Evolutionary conservation across 1,140 invertebrate species (phyloP), one percentile per base, ranked within the genome.

Genomic region (Papilio helenus): DNA sequence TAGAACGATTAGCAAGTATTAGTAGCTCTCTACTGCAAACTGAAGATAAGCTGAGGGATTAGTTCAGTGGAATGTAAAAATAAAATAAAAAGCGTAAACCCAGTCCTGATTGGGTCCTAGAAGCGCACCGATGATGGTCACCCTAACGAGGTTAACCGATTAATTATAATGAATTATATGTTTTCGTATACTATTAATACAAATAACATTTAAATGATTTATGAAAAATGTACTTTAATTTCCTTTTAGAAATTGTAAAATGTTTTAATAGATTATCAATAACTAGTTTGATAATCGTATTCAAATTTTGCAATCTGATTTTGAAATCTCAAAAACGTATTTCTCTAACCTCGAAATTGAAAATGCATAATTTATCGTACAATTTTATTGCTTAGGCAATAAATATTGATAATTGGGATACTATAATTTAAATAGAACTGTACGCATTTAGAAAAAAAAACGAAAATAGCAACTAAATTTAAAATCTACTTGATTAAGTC

Each of bases 31-130:
- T 80, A 88, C 85, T 90, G 89, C 84, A 87, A 87, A 85, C 85
- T 82, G 76, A 82, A 91, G 91, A 92, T 92, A 93, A 92, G 90
- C 87, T 76, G 79, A 39, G 79, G 87, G 90, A 91, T 93, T 91
- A 91, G 86, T 87, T 87, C 84, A 84, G 79, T 81, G 86, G 74
- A 86, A 89, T 84, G 88, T 82, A 90, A 90, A 89, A 86, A 86
- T 80, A 85, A 86, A 84, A 87, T 89, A 91, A 89, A 89, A 88
- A 87, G 81, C 82, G 79, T 84, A 86, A 88, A 87, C 79, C 81
- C 83, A 83, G 49, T 77, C 71, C 79, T 88, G 88, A 91, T 90
- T 90, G 85, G 85, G 87, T 83, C 84, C 80, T n/a, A 29, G 80
- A 85, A 85, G 49, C 49, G 49, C 18, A 55, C 51, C 16, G 51